These are phyloP conservation scores for Tauraco hartlaubi DNA, from an alignment of 2,797 vertebrate genomes.

Conservation along the genomic window DNA sequence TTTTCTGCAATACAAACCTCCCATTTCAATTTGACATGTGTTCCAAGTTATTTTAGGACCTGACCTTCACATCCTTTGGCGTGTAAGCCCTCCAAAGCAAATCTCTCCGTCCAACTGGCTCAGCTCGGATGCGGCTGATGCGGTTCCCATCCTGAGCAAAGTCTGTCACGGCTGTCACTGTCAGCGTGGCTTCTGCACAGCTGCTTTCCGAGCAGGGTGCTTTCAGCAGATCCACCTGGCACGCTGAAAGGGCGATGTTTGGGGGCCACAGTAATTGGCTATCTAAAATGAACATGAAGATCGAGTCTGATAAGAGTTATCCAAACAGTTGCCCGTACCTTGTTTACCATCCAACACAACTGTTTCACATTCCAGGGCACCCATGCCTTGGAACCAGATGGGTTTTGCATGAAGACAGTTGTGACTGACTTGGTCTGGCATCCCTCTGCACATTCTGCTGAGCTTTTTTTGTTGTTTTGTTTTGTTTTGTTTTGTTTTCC, in stretches of 20 bases:
- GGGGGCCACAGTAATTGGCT: constrained; percentile 58
- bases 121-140: constrained; percentile 64
- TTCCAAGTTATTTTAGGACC: not conserved
- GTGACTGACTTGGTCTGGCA: not conserved
- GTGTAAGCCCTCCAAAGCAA: constrained; percentile 81
- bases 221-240: constrained; percentile 77
- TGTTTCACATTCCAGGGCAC: not conserved
- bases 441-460: not conserved
- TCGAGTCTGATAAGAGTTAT: not conserved
- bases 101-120: constrained; percentile 26
- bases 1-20: not conserved
- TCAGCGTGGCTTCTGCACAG: constrained; percentile 75
- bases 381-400: not conserved
- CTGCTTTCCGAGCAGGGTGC: constrained; percentile 62
- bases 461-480: not conserved
- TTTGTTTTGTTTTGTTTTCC: fast-evolving
- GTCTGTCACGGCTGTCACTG: constrained; percentile 82
- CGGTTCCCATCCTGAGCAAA: constrained; percentile 80
- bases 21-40: not conserved
- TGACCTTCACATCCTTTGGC: constrained; percentile 79
- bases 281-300: constrained; percentile 61
- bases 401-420: not conserved
- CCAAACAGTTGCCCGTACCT: fast-evolving
- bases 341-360: not conserved
- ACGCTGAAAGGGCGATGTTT: constrained; percentile 80